These are phyloP conservation scores for Rhincodon typus DNA, from an alignment of 2,797 vertebrate species.

Conservation along the genomic window DNA sequence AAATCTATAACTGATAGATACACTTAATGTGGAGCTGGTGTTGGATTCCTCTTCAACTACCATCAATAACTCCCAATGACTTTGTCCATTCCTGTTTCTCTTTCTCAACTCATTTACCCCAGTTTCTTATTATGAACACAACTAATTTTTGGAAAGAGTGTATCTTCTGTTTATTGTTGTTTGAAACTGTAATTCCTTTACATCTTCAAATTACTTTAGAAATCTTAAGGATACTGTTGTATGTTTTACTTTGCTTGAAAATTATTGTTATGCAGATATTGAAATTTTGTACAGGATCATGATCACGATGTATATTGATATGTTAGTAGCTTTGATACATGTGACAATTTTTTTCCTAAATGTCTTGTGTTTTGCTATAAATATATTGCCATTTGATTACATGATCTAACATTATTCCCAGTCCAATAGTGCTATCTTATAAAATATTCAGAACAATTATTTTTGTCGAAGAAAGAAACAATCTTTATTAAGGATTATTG, in stretches of 20 bases:
- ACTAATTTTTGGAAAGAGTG: background rate
- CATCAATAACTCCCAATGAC: background rate
- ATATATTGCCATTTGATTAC: background rate
- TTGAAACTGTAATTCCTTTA: background rate
- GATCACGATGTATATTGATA: background rate
- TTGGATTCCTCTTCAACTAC: background rate
- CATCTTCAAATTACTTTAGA: background rate
- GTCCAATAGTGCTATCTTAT: background rate
- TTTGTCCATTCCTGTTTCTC: background rate
- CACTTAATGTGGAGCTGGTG: background rate
- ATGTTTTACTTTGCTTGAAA: background rate
- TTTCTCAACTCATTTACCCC: background rate
- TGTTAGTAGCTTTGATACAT: background rate
- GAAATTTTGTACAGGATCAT: background rate
- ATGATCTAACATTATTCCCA: background rate
- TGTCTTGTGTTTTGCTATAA: background rate
- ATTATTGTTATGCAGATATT: background rate
- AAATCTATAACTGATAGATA: background rate
- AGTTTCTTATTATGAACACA: background rate
- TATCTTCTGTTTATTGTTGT: background rate
- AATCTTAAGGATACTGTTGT: background rate
- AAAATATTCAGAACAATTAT: constrained; percentile 23
- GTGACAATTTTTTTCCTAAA: background rate
- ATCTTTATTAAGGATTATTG: constrained; percentile 86
- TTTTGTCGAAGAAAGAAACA: constrained; percentile 79